Conservation (phyloP, 2,797 vertebrate species). For the Scomberomorus guttatus region DNA sequence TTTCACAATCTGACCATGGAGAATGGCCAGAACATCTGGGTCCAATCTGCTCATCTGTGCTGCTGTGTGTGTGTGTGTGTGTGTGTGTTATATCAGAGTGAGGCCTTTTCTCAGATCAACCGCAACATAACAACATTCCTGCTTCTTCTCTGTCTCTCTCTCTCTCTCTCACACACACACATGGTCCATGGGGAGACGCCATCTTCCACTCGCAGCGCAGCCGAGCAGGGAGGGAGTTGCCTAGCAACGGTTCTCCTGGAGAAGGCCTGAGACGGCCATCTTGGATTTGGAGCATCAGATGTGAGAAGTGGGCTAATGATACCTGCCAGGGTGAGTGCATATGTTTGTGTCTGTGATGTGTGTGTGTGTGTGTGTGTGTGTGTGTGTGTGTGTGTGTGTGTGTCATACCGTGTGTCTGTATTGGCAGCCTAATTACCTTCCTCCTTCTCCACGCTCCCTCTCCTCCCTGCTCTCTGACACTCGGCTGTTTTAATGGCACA, state of each 20-base stretch:
- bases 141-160: constrained; percentile 37
- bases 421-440: constrained; percentile 51
- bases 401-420: constrained; percentile 20
- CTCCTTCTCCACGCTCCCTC: constrained; percentile 20
- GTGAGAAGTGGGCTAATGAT: constrained; percentile 78
- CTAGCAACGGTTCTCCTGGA: constrained; percentile 83
- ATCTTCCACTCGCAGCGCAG: constrained; percentile 82
- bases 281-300: constrained; percentile 83
- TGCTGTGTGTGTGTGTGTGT: constrained; percentile 26
- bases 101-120: constrained; percentile 64
- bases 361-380: constrained; percentile 29
- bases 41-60: constrained; percentile 71
- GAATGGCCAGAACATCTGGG: constrained; percentile 75
- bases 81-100: constrained; percentile 40
- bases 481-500: constrained; percentile 43
- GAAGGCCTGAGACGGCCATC: constrained; percentile 81
- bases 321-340: constrained; percentile 63
- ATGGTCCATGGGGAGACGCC: constrained; percentile 80
- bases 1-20: constrained; percentile 57
- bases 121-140: constrained; percentile 69
- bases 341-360: constrained; percentile 34
- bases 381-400: constrained; percentile 34
- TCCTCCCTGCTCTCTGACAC: constrained; percentile 24
- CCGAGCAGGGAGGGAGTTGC: constrained; percentile 84
- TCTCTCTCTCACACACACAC: constrained; percentile 40